Evolutionary conservation across 2,113 vertebrate genomes (phyloP), one percentile per base, ranked within the genome.

Genomic region (Andinoacara biseriatus): DNA sequence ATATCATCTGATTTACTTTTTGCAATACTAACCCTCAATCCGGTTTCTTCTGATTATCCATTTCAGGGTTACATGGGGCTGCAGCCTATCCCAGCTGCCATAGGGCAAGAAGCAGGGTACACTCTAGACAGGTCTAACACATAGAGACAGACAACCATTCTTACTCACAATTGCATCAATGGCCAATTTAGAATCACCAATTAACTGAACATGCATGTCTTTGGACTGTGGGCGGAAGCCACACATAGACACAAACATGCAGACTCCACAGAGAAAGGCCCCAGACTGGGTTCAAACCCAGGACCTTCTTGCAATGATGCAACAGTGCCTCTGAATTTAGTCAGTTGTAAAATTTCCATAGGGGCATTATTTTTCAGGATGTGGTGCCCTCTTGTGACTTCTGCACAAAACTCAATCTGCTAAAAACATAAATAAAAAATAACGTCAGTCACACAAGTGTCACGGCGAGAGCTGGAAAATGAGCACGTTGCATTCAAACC

Each of bases 361-460:
- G 17, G 17, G 10, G 67, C 10, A 14, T 72, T 31, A 72, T 69
- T 40, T 10, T 24, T 65, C 22, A 75, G 77, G 15, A 22, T 58
- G 20, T 85, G 62, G 61, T 84, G 87, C 91, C 91, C 76, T 82
- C 91, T 10, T 52, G 86, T 91, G 92, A 87, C 24, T 26, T 10
- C 1, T 7, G 2, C 22, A 3, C 4, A n/a, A 52, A 31, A 58
- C 11, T 59, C 26, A n/a, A 56, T 31, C 24, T 10, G 1, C 5
- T 3, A 33, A 3, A 82, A 74, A 65, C 29, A 61, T 18, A 65
- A 58, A 58, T 80, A 49, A 57, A 1, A 77, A 54, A 59, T 14
- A 0, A 11, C 49, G 20, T 40, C 1, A 40, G 5, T 31, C 18
- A 56, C 31, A 58, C 17, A 54, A 54, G 5, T 33, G 10, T 38